Percentiles rank a stretch among this genome's conserved stretches.
Conservation (phyloP, 2,113 vertebrate species). For the Galeopterus variegatus region DNA sequence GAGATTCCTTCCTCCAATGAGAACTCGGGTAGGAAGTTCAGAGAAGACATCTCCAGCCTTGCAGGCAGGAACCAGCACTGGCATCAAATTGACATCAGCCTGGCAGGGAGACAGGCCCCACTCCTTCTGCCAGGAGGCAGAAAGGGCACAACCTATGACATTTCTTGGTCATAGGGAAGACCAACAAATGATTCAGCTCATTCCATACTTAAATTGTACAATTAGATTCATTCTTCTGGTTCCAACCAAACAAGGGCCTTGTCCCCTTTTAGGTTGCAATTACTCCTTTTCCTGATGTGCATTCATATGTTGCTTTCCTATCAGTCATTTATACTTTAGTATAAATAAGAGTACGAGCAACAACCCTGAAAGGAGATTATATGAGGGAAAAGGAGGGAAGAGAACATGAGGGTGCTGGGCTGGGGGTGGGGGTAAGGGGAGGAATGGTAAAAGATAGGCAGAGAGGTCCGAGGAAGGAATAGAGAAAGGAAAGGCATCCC, state of each 20-base stretch:
- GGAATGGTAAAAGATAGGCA: background rate
- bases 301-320: background rate
- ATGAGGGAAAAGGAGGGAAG: background rate
- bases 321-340: constrained; percentile 51
- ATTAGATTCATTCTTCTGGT: background rate
- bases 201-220: background rate
- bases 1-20: constrained; percentile 20
- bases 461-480: background rate
- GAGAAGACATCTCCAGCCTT: background rate
- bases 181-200: background rate
- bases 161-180: constrained; percentile 63
- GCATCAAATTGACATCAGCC: background rate
- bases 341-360: background rate
- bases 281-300: background rate
- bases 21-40: background rate
- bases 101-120: background rate
- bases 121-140: background rate
- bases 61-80: background rate
- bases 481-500: background rate
- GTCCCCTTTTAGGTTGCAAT: background rate
- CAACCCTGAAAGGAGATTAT: background rate
- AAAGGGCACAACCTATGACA: constrained; percentile 76
- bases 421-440: background rate
- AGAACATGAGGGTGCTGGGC: background rate
- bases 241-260: background rate